Evolutionary conservation across 2,888 invertebrate species (phyloP), one percentile per base, ranked within the genome.

Genomic region (Eupithecia tripunctaria): DNA sequence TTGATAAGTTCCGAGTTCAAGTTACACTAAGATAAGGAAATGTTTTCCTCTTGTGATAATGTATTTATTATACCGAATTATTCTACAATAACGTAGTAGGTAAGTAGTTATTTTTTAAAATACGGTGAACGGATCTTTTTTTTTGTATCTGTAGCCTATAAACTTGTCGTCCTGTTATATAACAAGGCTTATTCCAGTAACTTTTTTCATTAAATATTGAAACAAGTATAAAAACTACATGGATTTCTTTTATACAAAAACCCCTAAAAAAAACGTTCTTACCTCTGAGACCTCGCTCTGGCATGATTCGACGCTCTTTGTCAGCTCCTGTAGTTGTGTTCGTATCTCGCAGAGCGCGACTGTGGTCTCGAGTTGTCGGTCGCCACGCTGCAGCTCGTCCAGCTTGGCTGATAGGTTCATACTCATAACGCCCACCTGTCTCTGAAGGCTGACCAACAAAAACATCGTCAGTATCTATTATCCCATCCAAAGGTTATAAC

Each of bases 381-480:
- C 98, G 88, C 96, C 96, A 88, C 97, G 96, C 95, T 98, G 98
- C 95, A 98, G 96, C 95, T 98, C 98, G 95, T 98, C 98, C 96
- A 98, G 96, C 96, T 98, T 98, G 89, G 97, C 97, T 95, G 97
- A 96, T 95, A 98, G 96, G 96, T 98, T 98, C 97, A 98, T 98
- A 95, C 98, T 98, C 98, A 98, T 98, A 96, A 98, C 98, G 96
- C 97, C 97, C 96, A 98, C 98, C 97, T 98, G 98, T 96, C 98
- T 97, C 96, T 98, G 98, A 96, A 98, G 97, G 97, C 98, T 98
- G 95, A 84, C 85, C 84, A 82, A 82, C 74, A 81, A 74, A 78
- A 78, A 8, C 73, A 70, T 79, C 70, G 76, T 81, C 70, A 81
- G 67, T 68, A 74, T 51, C 51, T 12, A 51, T 51, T 4, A 2